These are phyloP conservation scores for Barnardius zonarius DNA, from an alignment of 2,113 vertebrate genomes.

Conservation along the genomic window DNA sequence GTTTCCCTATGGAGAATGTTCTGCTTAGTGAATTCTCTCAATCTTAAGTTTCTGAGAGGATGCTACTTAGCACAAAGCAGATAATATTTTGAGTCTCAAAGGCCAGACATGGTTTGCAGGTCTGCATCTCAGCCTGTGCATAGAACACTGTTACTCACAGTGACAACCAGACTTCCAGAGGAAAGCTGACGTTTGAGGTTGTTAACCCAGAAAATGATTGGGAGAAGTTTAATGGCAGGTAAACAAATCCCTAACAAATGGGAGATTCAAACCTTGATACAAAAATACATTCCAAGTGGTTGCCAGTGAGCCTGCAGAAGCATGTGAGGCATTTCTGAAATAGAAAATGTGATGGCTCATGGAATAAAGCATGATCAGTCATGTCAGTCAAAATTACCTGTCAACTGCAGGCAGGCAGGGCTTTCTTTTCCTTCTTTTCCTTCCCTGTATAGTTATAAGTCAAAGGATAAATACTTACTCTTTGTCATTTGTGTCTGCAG, in stretches of 20 bases:
- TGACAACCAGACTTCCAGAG: not conserved
- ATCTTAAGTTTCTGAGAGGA: not conserved
- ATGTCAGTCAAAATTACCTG: conserved; percentile 51
- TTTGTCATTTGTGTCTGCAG: not conserved
- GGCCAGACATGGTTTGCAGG: not conserved
- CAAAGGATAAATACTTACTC: not conserved
- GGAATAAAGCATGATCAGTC: conserved; percentile 35
- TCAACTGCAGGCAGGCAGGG: not conserved
- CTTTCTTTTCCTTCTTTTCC: not conserved
- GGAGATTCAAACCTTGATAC: not conserved
- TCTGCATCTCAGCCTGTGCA: not conserved
- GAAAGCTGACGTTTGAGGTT: not conserved
- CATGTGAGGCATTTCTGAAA: conserved; percentile 31
- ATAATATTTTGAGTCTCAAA: not conserved
- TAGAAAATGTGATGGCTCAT: not conserved
- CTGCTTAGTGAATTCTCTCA: not conserved
- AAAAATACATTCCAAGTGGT: not conserved
- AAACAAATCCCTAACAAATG: conserved; percentile 25
- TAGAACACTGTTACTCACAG: not conserved
- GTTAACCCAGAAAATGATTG: not conserved
- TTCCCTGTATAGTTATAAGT: not conserved
- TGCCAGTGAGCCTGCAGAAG: conserved; percentile 18
- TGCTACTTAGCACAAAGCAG: not conserved
- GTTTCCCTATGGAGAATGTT: not conserved
- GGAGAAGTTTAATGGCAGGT: not conserved